Conservation (phyloP, 2,113 vertebrate species). For the Chiloscyllium plagiosum region DNA sequence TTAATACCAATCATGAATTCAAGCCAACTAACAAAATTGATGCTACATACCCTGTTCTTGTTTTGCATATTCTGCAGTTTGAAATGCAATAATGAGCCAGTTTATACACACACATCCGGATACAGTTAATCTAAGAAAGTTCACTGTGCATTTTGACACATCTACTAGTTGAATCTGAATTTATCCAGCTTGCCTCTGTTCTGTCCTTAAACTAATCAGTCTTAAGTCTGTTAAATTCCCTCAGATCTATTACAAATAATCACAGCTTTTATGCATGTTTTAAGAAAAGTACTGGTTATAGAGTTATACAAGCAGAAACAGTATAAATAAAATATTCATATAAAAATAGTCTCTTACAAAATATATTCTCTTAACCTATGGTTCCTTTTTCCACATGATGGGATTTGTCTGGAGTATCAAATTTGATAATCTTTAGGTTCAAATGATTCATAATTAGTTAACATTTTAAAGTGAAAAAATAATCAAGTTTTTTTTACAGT, state of each 20-base stretch:
- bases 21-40: conserved; percentile 47
- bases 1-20: conserved; percentile 49
- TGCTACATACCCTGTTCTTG: conserved; percentile 59
- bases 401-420: conserved; percentile 61
- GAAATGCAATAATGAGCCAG: conserved; percentile 52
- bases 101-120: conserved; percentile 53
- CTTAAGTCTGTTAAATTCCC: conserved; percentile 50
- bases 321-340: conserved; percentile 94
- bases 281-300: conserved; percentile 55
- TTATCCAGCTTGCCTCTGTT: conserved; percentile 46
- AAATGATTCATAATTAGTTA: conserved; percentile 33
- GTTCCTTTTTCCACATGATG: conserved; percentile 65
- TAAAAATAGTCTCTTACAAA: conserved; percentile 98
- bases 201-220: conserved; percentile 46
- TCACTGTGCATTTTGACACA: conserved; percentile 46
- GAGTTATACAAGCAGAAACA: conserved; percentile 62
- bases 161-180: conserved; percentile 44
- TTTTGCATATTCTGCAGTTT: conserved; percentile 57
- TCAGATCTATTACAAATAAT: conserved; percentile 43
- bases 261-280: conserved; percentile 52
- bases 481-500: conserved; percentile 42
- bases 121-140: conserved; percentile 45
- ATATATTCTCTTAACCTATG: conserved; percentile 83
- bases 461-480: neutral
- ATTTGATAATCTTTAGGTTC: conserved; percentile 1